Evolutionary conservation across 2,113 vertebrate genomes (phyloP), one percentile per base, ranked within the genome.

Genomic region (Lampris incognitus): DNA sequence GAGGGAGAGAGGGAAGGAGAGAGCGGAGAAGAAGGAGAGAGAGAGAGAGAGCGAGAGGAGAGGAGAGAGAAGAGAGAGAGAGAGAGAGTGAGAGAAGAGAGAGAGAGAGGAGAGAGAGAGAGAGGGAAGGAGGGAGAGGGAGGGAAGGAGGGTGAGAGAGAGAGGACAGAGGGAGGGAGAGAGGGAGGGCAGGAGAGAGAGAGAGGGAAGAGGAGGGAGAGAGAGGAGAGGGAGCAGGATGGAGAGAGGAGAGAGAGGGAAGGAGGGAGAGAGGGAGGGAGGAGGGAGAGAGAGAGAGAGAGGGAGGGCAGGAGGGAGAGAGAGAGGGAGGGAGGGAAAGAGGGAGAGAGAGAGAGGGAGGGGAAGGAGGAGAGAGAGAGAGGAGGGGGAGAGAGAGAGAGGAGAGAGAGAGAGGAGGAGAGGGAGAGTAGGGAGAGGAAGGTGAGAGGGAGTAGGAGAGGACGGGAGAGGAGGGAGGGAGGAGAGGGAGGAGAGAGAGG

Each of bases 291-390:
- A 65, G n/a, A 55, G 51, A 42, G 46, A 41, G 10, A 5, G 42
- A 49, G 44, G 9, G 4, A 10, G 62, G 49, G 63, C 60, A 59
- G 70, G 64, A 74, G 44, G 62, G 63, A 59, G 64, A 78, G 40
- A 55, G 61, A 81, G 48, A 75, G 10, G 67, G 57, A 74, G 9
- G 76, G 69, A n/a, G 52, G 11, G 3, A 24, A 55, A 1, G 11
- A 9, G 10, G 11, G 6, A 2, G 36, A 24, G 52, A n/a, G 52
- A n/a, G 2, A 10, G 44, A 64, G 41, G 24, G 44, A 46, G 40
- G n/a, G 6, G 50, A 24, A 50, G 13, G 49, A n/a, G 42, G 36
- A 37, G 9, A 38, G 6, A 10, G 41, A 41, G 9, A 10, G n/a
- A n/a, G 10, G n/a, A 5, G n/a, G 67, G 10, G n/a, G 37, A 51